phyloP scores from a whole-genome alignment of 2,113 vertebrate species.

The Aspidoscelis tigris region DNA sequence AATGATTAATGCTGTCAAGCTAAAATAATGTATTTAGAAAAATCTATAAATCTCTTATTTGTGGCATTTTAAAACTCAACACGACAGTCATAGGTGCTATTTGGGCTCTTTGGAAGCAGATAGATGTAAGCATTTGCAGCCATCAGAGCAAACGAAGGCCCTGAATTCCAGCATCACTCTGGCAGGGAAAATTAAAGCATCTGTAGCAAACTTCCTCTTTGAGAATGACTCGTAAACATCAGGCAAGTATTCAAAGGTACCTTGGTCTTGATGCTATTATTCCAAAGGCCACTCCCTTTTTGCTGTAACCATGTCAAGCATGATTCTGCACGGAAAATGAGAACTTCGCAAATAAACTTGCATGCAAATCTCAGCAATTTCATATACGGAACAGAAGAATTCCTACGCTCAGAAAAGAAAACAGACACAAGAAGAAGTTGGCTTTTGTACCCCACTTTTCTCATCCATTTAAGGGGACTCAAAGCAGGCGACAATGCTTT shows the following conservation, averaged over 20 bases:
- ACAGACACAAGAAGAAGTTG: no score
- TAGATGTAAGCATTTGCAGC: constrained; percentile 68
- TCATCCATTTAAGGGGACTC: no score
- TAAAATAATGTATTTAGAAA: constrained; percentile 98
- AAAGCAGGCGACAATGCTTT: no score
- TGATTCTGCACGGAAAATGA: neutral
- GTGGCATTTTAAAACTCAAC: constrained; percentile 95
- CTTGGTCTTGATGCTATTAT: constrained; percentile 9
- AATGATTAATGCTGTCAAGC: constrained; percentile 99
- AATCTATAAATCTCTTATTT: constrained; percentile 98
- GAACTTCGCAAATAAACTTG: no score
- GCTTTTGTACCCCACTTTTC: no score
- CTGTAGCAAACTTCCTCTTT: constrained; percentile 27
- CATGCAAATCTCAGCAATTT: no score
- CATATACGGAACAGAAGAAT: neutral
- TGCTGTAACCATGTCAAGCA: constrained; percentile 32
- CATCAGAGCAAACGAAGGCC: constrained; percentile 42
- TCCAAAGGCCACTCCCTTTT: constrained; percentile 1
- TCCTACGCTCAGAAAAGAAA: no score
- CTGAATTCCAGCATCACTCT: constrained; percentile 28
- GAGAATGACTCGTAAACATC: constrained; percentile 58
- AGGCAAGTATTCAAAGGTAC: constrained; percentile 65
- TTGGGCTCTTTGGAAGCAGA: constrained; percentile 75
- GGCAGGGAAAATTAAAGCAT: constrained; percentile 57
- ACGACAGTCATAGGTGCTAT: constrained; percentile 74